Evolutionary conservation across 2,888 invertebrate genomes (phyloP).

Genomic region (Xylocampa areola): DNA sequence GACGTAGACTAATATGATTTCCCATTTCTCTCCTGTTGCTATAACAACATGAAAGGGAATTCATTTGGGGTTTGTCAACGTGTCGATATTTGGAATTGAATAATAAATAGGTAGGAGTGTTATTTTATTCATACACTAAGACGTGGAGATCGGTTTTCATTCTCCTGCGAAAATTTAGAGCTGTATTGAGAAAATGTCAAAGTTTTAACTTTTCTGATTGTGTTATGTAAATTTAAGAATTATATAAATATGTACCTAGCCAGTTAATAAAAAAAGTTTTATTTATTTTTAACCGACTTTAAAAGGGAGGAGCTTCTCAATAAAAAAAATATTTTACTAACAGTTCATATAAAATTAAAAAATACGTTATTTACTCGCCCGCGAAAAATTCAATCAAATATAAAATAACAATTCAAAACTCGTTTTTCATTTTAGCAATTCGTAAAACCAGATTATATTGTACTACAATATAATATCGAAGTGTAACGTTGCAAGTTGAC

Average conservation of each 20-base stretch:
- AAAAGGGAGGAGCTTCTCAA: too few species aligned
- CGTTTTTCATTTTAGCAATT: slow-evolving; percentile 9
- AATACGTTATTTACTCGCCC: neutral
- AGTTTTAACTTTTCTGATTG: neutral
- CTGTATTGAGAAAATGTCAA: neutral
- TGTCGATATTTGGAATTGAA: slow-evolving; percentile 66
- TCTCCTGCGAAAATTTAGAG: neutral
- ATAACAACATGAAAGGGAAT: slow-evolving; percentile 80
- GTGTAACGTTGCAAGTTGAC: slow-evolving; percentile 60
- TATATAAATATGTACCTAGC: too few species aligned
- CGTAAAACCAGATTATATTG: slow-evolving; percentile 21
- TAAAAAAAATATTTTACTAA: too few species aligned
- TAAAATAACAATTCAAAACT: neutral
- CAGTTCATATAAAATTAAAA: too few species aligned
- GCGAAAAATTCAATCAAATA: neutral
- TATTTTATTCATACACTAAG: slow-evolving; percentile 47
- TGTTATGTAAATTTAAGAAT: too few species aligned
- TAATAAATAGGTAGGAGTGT: slow-evolving; percentile 51
- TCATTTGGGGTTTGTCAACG: slow-evolving; percentile 73
- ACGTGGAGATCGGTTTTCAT: slow-evolving; percentile 14
- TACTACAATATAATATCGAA: slow-evolving; percentile 30
- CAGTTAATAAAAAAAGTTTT: too few species aligned
- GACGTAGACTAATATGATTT: slow-evolving; percentile 76
- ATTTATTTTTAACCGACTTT: too few species aligned
- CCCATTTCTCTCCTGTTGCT: slow-evolving; percentile 72